Evolutionary conservation across 2,113 vertebrate genomes (phyloP).

Genomic region (Hemicordylus capensis): DNA sequence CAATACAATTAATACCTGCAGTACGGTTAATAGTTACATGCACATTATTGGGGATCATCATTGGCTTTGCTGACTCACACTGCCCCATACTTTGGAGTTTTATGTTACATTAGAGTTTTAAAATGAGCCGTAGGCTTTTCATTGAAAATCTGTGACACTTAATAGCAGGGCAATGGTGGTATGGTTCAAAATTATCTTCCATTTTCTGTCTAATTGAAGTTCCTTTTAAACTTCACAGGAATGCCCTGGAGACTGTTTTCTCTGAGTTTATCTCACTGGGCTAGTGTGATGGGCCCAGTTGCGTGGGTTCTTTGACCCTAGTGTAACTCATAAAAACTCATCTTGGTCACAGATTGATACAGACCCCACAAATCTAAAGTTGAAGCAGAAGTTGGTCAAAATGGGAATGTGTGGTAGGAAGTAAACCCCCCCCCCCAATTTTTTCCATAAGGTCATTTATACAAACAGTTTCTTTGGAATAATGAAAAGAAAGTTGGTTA

Average conservation of each 20-base stretch:
- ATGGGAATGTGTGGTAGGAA: neutral
- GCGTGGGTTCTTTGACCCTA: too few species aligned
- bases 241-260: neutral
- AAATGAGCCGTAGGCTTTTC: neutral
- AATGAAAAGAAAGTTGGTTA: neutral
- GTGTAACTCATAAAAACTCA: neutral
- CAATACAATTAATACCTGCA: neutral
- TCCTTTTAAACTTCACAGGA: neutral
- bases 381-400: neutral
- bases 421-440: neutral
- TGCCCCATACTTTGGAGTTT: neutral
- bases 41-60: neutral
- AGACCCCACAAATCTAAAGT: neutral
- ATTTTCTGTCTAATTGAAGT: neutral
- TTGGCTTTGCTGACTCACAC: neutral
- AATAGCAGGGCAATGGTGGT: neutral
- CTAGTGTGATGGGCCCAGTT: neutral
- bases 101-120: neutral
- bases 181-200: neutral
- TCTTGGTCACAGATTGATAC: neutral
- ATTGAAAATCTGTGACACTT: neutral
- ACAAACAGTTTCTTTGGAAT: neutral
- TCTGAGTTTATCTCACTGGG: neutral
- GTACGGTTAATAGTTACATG: slow-evolving; percentile 10
- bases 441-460: neutral